These are phyloP conservation scores for Orthonyx spaldingii DNA, from an alignment of 2,113 vertebrate genomes.

Conservation along the genomic window DNA sequence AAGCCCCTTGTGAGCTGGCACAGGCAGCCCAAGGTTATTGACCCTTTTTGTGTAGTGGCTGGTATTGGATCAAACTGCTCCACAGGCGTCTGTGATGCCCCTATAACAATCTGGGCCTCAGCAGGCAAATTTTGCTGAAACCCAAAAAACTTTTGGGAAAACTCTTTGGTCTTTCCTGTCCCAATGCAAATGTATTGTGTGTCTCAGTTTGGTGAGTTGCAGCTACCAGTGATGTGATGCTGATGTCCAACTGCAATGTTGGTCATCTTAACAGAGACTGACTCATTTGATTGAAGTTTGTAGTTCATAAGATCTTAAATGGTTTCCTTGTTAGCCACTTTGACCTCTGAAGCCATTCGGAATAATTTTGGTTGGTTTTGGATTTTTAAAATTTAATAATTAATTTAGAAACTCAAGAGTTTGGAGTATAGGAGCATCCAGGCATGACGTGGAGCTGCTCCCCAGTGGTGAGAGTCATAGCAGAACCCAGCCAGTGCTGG, in stretches of 20 bases:
- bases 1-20: neutral
- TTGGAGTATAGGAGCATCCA: neutral
- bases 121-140: neutral
- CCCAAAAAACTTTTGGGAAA: neutral
- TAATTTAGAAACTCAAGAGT: neutral
- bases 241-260: accelerated
- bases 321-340: neutral
- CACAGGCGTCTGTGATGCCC: accelerated
- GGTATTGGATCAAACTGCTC: neutral
- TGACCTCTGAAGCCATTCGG: neutral
- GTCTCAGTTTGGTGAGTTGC: neutral
- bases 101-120: neutral
- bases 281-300: neutral
- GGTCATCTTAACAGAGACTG: neutral
- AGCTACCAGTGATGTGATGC: neutral
- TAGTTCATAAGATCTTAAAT: neutral
- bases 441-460: neutral
- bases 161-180: neutral
- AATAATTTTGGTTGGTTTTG: neutral
- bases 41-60: neutral
- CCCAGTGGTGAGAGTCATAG: neutral
- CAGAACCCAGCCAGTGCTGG: neutral
- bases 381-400: neutral
- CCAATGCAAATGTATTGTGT: accelerated
- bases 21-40: neutral